Evolutionary conservation across 2,113 vertebrate species (phyloP).

Genomic region (Propithecus coquereli): DNA sequence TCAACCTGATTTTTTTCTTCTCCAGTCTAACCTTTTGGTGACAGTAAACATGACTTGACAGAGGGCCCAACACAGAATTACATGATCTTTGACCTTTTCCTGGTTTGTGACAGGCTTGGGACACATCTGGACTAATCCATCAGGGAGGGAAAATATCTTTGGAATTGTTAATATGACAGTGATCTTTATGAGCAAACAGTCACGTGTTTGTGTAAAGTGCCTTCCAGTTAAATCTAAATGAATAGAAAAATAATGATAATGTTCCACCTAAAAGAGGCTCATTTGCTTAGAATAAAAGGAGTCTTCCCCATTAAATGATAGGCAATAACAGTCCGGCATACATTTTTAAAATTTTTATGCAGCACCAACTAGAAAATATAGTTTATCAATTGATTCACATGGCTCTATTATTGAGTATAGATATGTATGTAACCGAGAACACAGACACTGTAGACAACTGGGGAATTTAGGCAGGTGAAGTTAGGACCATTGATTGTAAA

Average conservation of each 20-base stretch:
- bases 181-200: neutral
- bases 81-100: slow-evolving; percentile 49
- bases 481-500: neutral
- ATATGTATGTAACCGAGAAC: neutral
- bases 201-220: neutral
- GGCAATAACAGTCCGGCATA: neutral
- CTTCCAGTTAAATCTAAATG: neutral
- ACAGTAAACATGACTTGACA: neutral
- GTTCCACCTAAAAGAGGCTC: neutral
- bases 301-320: neutral
- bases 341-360: neutral
- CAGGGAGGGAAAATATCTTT: slow-evolving; percentile 45
- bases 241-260: neutral
- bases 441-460: neutral
- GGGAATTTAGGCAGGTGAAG: neutral
- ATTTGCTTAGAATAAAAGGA: neutral
- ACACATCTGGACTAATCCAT: slow-evolving; percentile 52
- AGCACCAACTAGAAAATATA: neutral
- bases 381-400: neutral
- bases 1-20: neutral
- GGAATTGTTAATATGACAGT: slow-evolving; percentile 47
- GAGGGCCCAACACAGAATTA: slow-evolving; percentile 4
- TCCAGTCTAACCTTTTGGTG: neutral
- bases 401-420: neutral
- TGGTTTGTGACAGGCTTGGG: slow-evolving; percentile 57